These are phyloP conservation scores for Drosophila ogumai DNA, from an alignment of 1,140 invertebrate species.

Conservation along the genomic window DNA sequence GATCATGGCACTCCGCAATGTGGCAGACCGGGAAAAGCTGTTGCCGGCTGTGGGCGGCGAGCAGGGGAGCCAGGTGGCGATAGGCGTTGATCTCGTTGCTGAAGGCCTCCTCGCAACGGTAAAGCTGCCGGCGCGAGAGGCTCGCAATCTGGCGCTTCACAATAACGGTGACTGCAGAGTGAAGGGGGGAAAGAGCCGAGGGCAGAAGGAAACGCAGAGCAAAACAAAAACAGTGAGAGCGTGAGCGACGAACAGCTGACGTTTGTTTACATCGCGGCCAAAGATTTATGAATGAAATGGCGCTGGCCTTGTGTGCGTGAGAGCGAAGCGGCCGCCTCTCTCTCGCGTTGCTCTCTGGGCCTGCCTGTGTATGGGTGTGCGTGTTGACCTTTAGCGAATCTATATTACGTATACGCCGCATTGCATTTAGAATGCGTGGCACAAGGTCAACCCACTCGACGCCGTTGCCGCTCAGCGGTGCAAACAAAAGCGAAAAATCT, in stretches of 20 bases:
- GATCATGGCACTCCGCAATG: constrained; percentile 68
- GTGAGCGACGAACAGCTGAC: constrained; percentile 61
- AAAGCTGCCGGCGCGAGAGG: constrained; percentile 74
- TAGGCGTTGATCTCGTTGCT: constrained; percentile 81
- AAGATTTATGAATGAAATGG: constrained; percentile 76
- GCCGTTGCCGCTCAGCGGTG: constrained; percentile 32
- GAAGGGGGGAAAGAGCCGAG: background rate
- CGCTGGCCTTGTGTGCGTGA: constrained; percentile 45
- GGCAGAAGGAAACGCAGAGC: constrained; percentile 27
- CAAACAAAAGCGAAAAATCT: constrained; percentile 46
- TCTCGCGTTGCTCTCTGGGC: constrained; percentile 5
- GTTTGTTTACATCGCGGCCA: constrained; percentile 66
- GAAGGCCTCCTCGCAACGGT: constrained; percentile 81
- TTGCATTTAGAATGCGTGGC: constrained; percentile 78
- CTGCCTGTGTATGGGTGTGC: constrained; percentile 47
- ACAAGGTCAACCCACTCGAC: constrained; percentile 69
- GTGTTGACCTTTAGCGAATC: constrained; percentile 77
- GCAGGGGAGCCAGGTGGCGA: constrained; percentile 68
- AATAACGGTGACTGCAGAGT: constrained; percentile 65
- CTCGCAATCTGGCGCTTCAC: constrained; percentile 82
- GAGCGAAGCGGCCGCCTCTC: constrained; percentile 33
- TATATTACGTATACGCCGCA: constrained; percentile 73
- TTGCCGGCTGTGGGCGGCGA: constrained; percentile 61
- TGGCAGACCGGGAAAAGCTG: constrained; percentile 75
- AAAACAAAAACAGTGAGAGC: constrained; percentile 37